Conservation (phyloP, 2,113 vertebrate species). For the Anseranas semipalmata region DNA sequence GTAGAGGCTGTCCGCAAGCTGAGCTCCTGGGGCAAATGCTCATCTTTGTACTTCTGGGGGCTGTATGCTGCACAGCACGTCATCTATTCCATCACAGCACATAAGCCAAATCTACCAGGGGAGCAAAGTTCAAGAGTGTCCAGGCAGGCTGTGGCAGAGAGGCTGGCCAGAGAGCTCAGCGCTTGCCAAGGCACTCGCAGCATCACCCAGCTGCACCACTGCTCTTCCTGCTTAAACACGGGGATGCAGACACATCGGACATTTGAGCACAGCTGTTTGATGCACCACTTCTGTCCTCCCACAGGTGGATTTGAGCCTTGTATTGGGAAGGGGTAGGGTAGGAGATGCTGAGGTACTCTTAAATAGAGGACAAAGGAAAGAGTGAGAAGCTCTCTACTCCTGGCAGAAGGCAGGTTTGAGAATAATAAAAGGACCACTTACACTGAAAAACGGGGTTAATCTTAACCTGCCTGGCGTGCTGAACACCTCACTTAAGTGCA, state of each 20-base stretch:
- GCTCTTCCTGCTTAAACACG: not conserved
- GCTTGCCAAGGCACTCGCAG: accelerated
- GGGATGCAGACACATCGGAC: accelerated
- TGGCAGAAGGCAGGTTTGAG: not conserved
- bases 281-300: not conserved
- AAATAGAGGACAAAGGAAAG: not conserved
- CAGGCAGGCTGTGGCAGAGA: not conserved
- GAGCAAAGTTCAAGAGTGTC: not conserved
- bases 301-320: not conserved
- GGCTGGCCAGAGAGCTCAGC: not conserved
- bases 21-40: not conserved
- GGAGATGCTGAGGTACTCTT: not conserved
- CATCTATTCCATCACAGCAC: not conserved
- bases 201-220: not conserved
- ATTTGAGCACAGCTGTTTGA: not conserved
- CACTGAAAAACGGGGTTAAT: not conserved
- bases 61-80: accelerated
- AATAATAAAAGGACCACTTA: conserved; percentile 2
- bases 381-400: not conserved
- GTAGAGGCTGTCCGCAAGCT: not conserved
- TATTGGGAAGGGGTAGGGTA: not conserved
- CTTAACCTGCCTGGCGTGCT: not conserved
- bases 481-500: not conserved
- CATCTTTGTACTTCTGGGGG: not conserved
- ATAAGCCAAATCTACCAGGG: not conserved